Evolutionary conservation across 1,140 invertebrate genomes (phyloP), one percentile per base, ranked within the genome.

Genomic region (Megalonaias nervosa): DNA sequence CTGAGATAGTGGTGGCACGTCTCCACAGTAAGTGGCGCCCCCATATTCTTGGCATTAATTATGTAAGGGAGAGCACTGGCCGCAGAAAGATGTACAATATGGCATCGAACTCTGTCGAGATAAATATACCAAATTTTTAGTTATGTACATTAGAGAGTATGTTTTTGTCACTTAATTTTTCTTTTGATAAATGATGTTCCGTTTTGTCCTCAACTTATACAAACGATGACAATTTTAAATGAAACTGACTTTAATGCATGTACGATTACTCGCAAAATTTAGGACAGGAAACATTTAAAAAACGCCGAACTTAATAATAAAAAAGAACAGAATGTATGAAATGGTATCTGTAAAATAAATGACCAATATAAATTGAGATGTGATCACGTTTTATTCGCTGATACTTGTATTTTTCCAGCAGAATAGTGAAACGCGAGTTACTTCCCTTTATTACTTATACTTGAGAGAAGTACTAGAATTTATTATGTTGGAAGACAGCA

Each of bases 1-100:
- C 92, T 91, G n/a, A 95, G 88, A 86, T 95, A 95, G 86, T 95
- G 94, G 74, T 94, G 93, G 86, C 94, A 95, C 0, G 94, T 95
- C 87, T 95, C 94, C 0, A 93, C 93, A 0, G 94, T 94, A 21
- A 95, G 87, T 75, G 85, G 88, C 9, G 87, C 90, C 11, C 92
- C 91, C 11, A 84, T 81, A 48, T 84, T 71, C 76, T 92, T 92
- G 16, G 92, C 90, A 67, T 91, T 80, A 15, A 83, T 76, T 19
- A 93, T 89, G 57, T 93, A 76, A 2, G 91, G 86, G 23, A 94
- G 81, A n/a, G 93, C 92, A 16, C 91, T 90, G 0, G 93, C 92
- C 15, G 94, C 91, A 26, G 94, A 95, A n/a, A 95, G 90, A 79
- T 95, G 94, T 1, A 95, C 93, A 56, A 95, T 93, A 84, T 95